Base-by-base conservation (phyloP, 2,797 vertebrate genomes). In the Onychomys arenicola region DNA sequence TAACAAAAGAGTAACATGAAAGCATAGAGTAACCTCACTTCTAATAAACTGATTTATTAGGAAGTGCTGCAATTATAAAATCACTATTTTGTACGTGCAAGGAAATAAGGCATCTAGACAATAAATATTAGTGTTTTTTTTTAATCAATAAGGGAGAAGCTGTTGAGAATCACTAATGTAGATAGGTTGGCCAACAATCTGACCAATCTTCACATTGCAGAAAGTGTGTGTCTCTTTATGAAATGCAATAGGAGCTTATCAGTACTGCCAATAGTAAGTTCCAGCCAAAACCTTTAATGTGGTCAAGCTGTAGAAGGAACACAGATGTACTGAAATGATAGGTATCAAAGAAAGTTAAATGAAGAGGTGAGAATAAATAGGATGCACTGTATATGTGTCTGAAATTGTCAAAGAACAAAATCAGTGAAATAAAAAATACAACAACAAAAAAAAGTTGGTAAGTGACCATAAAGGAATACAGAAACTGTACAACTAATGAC, bases 261-360 rank as follows among this genome's bases (percentile, higher is more conserved):
- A 71, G n/a, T 61, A 83, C 16, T 65, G 19, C 40, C 16, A 46
- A 40, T 43, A 49, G 59, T 95, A 91, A 34, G 85, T 78, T 75
- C 61, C 85, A 61, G 57, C 17, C 63, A 96, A 85, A 83, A 63
- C 12, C 71, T 43, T 84, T 12, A 2, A 61, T 23, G 2, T 59
- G 69, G 69, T 49, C 91, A 75, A 81, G 34, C 8, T 83, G 13
- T 90, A 78, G 46, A 32, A 61, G 73, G 0, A 85, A 21, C 34
- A 61, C 46, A 61, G 43, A 23, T 87, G 89, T 94, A 59, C 14
- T 91, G 40, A 87, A 93, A 80, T 71, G 23, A 57, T 37, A 94
- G 40, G 8, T 59, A 63, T 83, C 14, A 89, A 92, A 89, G 19
- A 69, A 46, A 88, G 40, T 37, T 67, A 85, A n/a, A 19, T 83